These are phyloP conservation scores for Adelosebastes latens DNA, from an alignment of 2,797 vertebrate species.

Conservation along the genomic window DNA sequence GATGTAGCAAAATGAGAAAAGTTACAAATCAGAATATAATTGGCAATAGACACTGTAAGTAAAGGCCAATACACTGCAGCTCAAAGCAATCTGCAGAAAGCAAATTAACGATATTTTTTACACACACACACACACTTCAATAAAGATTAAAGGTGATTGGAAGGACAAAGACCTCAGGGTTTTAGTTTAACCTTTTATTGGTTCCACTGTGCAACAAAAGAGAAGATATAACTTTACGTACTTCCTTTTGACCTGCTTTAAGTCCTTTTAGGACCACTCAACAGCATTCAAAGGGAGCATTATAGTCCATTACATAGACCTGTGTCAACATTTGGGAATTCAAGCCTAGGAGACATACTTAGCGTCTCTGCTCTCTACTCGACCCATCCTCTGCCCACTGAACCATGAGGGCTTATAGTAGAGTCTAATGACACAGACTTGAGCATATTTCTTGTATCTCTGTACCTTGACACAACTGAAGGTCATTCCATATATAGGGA, in stretches of 20 bases:
- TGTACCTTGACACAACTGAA: neutral
- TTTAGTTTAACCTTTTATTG: conserved; percentile 69
- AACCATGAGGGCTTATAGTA: conserved; percentile 29
- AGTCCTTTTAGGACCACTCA: conserved; percentile 56
- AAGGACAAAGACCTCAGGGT: conserved; percentile 28
- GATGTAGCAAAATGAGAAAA: neutral
- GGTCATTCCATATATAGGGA: neutral
- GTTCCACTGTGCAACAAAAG: conserved; percentile 34
- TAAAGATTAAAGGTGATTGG: conserved; percentile 38
- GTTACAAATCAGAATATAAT: neutral
- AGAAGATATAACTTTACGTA: conserved; percentile 24
- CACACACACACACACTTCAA: neutral
- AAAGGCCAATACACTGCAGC: neutral
- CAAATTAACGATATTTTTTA: neutral
- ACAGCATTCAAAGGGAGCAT: conserved; percentile 56
- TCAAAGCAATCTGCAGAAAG: neutral
- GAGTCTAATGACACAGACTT: conserved; percentile 17
- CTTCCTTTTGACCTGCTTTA: conserved; percentile 42
- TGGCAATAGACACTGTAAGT: neutral
- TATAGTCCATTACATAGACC: conserved; percentile 49
- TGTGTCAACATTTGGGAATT: conserved; percentile 72
- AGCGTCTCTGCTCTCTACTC: conserved; percentile 29
- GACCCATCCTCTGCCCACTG: conserved; percentile 23
- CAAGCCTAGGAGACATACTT: conserved; percentile 53
- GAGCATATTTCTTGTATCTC: conserved; percentile 7